Evolutionary conservation across 2,888 invertebrate genomes (phyloP).

Genomic region (Macaria liturata): DNA sequence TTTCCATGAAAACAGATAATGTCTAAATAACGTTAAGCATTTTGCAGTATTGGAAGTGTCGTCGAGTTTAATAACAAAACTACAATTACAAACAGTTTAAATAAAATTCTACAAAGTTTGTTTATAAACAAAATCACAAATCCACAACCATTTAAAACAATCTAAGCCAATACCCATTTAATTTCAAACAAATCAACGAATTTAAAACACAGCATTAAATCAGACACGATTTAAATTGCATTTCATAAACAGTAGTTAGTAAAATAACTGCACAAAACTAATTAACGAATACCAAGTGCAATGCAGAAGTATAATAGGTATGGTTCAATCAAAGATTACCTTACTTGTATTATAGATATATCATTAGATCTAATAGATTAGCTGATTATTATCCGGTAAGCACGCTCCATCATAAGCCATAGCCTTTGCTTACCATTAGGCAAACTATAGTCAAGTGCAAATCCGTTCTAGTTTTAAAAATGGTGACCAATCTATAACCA

Average conservation of each 20-base stretch:
- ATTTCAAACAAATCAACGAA: neutral
- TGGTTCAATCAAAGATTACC: neutral
- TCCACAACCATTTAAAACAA: neutral
- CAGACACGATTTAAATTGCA: conserved; percentile 10
- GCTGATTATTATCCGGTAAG: no score
- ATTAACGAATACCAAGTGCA: conserved; percentile 14
- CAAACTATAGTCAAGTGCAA: no score
- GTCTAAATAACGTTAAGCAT: no score
- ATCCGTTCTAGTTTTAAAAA: no score
- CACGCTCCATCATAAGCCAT: no score
- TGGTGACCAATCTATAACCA: no score
- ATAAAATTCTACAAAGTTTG: no score
- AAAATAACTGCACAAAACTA: conserved; percentile 17
- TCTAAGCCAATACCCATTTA: neutral
- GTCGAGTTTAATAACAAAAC: no score
- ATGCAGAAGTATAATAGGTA: neutral
- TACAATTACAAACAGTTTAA: no score
- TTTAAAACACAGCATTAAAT: conserved; percentile 1
- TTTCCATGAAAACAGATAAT: no score
- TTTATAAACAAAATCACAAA: neutral
- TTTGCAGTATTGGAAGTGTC: no score
- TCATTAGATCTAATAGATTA: neutral
- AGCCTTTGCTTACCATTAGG: no score
- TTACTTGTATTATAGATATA: neutral
- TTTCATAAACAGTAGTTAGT: conserved; percentile 17